Percentiles rank a stretch among this genome's conserved stretches.
Conservation (phyloP, 2,113 vertebrate genomes). For the Sakesphorus luctuosus region DNA sequence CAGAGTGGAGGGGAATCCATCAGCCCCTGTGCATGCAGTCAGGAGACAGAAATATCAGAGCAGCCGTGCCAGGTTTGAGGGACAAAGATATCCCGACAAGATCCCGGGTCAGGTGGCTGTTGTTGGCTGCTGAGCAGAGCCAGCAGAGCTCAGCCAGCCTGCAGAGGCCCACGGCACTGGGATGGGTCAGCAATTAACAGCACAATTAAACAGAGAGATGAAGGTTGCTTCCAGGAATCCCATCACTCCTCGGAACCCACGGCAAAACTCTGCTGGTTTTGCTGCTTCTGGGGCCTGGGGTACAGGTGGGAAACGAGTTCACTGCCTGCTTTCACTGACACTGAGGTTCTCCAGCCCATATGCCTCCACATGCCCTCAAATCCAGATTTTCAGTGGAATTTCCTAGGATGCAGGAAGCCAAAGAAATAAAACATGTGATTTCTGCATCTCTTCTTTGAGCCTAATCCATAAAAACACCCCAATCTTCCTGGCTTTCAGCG, state of each 20-base stretch:
- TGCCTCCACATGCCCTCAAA: not conserved
- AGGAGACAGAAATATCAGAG: not conserved
- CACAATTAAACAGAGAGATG: not conserved
- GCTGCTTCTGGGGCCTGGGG: not conserved
- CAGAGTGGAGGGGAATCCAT: not conserved
- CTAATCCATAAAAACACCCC: not conserved
- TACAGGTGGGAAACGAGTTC: not conserved
- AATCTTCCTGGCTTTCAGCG: not conserved
- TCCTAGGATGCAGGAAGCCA: not conserved
- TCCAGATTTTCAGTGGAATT: not conserved
- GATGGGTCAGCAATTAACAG: not conserved
- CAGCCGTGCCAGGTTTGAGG: not conserved
- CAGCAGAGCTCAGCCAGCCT: not conserved
- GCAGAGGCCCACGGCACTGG: not conserved
- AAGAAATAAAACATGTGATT: not conserved
- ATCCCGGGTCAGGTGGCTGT: conserved; percentile 29
- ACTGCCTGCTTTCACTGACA: not conserved
- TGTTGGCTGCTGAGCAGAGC: not conserved
- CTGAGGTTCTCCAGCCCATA: not conserved
- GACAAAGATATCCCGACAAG: not conserved
- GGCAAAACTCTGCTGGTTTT: not conserved
- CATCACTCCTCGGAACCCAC: not conserved
- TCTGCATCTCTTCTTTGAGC: not conserved
- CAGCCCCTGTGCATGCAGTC: not conserved
- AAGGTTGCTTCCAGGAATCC: conserved; percentile 55